phyloP scores from a whole-genome alignment of 1,140 invertebrate genomes.

The Cepaea nemoralis region DNA sequence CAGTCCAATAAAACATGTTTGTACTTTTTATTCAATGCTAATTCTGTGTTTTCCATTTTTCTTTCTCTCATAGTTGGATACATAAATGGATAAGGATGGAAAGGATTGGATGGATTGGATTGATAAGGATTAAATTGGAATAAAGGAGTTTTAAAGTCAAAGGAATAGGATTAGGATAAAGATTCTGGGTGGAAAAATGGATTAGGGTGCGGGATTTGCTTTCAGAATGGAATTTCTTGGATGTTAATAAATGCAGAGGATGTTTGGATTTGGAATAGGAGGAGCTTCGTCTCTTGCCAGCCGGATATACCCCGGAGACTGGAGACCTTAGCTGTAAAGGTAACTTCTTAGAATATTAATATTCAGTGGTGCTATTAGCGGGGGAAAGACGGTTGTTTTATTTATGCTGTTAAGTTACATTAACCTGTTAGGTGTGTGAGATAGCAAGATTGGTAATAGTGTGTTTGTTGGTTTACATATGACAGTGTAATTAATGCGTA shows the following conservation, averaged over 20 bases:
- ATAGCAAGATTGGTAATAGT: too few species aligned
- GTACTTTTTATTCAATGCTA: neutral
- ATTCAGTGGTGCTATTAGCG: too few species aligned
- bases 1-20: neutral
- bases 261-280: neutral
- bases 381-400: too few species aligned
- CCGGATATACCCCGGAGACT: too few species aligned
- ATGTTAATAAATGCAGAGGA: constrained; percentile 16
- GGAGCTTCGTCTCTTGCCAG: too few species aligned
- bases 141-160: constrained; percentile 6
- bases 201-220: too few species aligned
- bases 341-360: too few species aligned
- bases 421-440: too few species aligned
- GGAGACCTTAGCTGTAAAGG: too few species aligned
- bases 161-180: constrained; percentile 4
- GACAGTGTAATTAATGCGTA: too few species aligned
- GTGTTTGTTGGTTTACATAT: too few species aligned
- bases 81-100: constrained; percentile 40
- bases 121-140: neutral
- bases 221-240: neutral
- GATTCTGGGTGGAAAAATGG: neutral
- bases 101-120: constrained; percentile 31
- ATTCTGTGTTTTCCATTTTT: constrained; percentile 15
- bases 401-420: too few species aligned
- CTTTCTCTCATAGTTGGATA: constrained; percentile 29